Percentiles rank a stretch among this genome's conserved stretches.
These are phyloP conservation scores for Thymallus thymallus DNA, from an alignment of 2,113 vertebrate genomes.

Conservation along the genomic window DNA sequence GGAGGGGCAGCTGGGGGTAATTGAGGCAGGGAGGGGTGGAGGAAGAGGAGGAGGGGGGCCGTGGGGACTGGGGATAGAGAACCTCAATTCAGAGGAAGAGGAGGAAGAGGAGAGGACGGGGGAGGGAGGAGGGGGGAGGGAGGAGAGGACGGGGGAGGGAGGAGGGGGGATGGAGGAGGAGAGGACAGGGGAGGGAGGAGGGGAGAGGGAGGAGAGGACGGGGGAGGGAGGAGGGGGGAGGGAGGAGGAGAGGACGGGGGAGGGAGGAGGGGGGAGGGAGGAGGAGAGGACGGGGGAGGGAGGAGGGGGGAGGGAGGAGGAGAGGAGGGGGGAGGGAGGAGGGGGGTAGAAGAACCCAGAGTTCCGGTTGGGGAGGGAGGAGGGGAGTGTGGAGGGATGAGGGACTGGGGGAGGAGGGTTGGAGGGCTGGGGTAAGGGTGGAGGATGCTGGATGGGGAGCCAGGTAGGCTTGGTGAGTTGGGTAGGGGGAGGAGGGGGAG, in stretches of 20 bases:
- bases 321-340: conserved; percentile 26
- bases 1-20: conserved; percentile 51
- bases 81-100: conserved; percentile 29
- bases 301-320: conserved; percentile 52
- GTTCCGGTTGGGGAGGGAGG: conserved; percentile 62
- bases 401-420: conserved; percentile 66
- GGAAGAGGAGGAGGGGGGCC: conserved; percentile 61
- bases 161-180: conserved; percentile 56
- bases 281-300: conserved; percentile 52
- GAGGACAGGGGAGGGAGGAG: conserved; percentile 51
- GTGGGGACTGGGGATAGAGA: conserved; percentile 51
- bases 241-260: conserved; percentile 43
- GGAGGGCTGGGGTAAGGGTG: conserved; percentile 43
- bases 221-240: conserved; percentile 61
- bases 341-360: conserved; percentile 56
- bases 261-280: conserved; percentile 65
- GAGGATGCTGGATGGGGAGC: conserved; percentile 66
- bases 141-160: conserved; percentile 22
- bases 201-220: conserved; percentile 57
- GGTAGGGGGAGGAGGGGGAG: conserved; percentile 55
- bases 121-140: conserved; percentile 59
- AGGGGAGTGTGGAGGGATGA: conserved; percentile 55
- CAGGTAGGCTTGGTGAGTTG: conserved; percentile 73
- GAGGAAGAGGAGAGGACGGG: conserved; percentile 20
- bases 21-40: conserved; percentile 54